Conservation (phyloP, 1,140 invertebrate genomes). For the Aricia agestis region DNA sequence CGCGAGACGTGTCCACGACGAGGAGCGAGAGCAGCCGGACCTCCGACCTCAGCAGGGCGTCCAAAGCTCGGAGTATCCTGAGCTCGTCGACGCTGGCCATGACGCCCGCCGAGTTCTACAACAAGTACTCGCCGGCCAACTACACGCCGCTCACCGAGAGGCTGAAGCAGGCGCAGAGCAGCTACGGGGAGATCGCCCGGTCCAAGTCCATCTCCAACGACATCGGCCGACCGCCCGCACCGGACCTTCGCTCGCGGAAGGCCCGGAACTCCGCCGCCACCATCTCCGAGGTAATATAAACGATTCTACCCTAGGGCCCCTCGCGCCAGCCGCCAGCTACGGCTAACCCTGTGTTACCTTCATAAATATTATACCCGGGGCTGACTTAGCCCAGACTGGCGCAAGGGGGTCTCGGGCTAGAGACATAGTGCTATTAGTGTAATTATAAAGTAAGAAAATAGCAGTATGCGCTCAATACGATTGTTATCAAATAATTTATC, state of each 20-base stretch:
- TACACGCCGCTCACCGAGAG: slow-evolving; percentile 79
- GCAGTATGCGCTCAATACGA: not conserved
- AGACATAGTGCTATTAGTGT: not conserved
- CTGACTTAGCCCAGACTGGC: no score
- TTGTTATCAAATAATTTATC: slow-evolving; percentile 5
- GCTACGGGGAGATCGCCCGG: slow-evolving; percentile 63
- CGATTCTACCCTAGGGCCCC: no score
- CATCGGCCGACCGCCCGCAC: slow-evolving; percentile 64
- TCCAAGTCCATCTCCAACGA: slow-evolving; percentile 77
- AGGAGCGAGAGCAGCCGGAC: slow-evolving; percentile 65
- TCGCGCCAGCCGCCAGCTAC: no score
- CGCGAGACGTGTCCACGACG: slow-evolving; percentile 60
- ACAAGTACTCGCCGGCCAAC: slow-evolving; percentile 79
- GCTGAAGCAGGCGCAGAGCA: slow-evolving; percentile 62
- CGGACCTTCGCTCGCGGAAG: slow-evolving; percentile 51
- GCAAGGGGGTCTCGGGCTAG: no score
- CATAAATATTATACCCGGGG: no score
- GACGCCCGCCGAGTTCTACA: slow-evolving; percentile 77
- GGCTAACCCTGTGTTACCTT: no score
- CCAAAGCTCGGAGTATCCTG: slow-evolving; percentile 41
- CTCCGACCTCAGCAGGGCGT: slow-evolving; percentile 42
- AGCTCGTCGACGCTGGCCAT: slow-evolving; percentile 55
- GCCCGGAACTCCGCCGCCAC: slow-evolving; percentile 56
- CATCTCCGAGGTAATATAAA: slow-evolving; percentile 57
- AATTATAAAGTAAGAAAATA: not conserved